Evolutionary conservation across 2,888 invertebrate genomes (phyloP).

Genomic region (Notocelia uddmanniana): DNA sequence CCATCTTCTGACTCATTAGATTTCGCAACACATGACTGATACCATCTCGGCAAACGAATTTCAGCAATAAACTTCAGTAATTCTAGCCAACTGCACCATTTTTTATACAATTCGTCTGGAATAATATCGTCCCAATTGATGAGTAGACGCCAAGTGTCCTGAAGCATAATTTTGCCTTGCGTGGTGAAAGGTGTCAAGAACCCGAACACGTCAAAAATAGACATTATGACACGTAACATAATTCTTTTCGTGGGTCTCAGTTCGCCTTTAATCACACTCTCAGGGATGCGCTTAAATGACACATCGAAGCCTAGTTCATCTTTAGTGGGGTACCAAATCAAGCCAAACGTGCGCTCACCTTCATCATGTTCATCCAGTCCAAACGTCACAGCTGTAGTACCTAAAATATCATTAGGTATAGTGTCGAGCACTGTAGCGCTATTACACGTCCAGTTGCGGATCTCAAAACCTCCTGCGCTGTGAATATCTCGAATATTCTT

Average conservation of each 20-base stretch:
- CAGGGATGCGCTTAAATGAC: constrained; percentile 21
- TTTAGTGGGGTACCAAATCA: constrained; percentile 17
- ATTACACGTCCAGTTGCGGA: too few species aligned
- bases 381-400: too few species aligned
- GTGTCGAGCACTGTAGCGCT: background rate
- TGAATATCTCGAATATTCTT: too few species aligned
- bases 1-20: background rate
- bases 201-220: constrained; percentile 20
- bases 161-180: constrained; percentile 10
- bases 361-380: background rate
- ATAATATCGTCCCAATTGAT: too few species aligned
- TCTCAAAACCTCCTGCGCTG: too few species aligned
- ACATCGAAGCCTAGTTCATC: constrained; percentile 24
- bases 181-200: constrained; percentile 8
- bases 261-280: constrained; percentile 5
- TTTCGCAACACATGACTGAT: background rate
- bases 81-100: background rate
- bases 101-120: too few species aligned
- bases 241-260: constrained; percentile 13
- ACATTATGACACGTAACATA: constrained; percentile 24
- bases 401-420: too few species aligned
- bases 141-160: background rate
- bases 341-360: constrained; percentile 21
- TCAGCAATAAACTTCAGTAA: background rate
- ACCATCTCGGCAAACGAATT: constrained; percentile 5